Base-by-base conservation (phyloP, 2,113 vertebrate genomes). In the Vanacampus margaritifer region DNA sequence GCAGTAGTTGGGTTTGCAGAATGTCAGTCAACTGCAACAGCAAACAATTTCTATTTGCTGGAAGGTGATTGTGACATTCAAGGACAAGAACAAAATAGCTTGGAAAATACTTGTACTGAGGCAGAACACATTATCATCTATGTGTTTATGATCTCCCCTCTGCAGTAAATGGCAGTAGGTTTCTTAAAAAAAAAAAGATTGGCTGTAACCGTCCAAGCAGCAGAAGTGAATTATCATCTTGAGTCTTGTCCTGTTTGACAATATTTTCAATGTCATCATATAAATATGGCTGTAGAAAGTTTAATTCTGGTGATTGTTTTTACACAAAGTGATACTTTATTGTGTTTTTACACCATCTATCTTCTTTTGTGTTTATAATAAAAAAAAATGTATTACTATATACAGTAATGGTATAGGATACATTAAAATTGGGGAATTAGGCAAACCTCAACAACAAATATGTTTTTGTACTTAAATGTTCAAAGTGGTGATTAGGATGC, bases 31-130 rank as follows among this genome's bases (percentile, higher is more conserved):
- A 11, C 67, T 26, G 28, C 70, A 59, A 60, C 65, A 16, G 68
- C 72, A 84, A 73, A 79, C 68, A 72, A 57, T 82, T 79, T 75
- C 45, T 73, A 67, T 70, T 77, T 71, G 78, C 75, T 78, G n/a
- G 45, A 63, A 74, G 83, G 73, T 74, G 68, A 70, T 73, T 81
- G 72, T 48, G 61, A 64, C 71, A 70, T 26, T 68, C 53, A 80
- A 81, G 79, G 76, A 63, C 77, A 74, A 63, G 69, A 58, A 65
- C 24, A 65, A 79, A 67, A 54, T 75, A 64, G 69, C 60, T n/a
- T 46, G 45, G 41, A n/a, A 32, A 64, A 37, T 48, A 51, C 37
- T 69, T 74, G 69, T 1, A 68, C 37, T 37, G 28, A 60, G 61
- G 68, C 39, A 6, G 28, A 50, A 46, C 24, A 65, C 59, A 60